A percentile compares a stretch with the other conserved stretches of the same genome.
Conservation (phyloP, 2,888 invertebrate species). For the Leistus spinibarbis region DNA sequence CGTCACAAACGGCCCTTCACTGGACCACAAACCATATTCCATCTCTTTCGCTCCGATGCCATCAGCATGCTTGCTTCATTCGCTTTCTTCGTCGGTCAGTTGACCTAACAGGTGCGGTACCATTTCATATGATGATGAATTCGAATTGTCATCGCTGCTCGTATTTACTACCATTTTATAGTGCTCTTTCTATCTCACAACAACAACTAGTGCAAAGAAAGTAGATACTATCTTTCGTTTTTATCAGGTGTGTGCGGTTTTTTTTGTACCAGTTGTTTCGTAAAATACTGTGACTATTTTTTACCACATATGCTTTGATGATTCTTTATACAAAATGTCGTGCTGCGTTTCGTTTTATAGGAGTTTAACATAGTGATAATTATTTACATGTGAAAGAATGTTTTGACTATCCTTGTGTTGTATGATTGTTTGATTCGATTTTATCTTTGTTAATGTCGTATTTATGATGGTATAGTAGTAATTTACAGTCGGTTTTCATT, state of each 20-base stretch:
- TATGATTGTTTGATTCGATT: too few relatives aligned
- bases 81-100: constrained; percentile 2
- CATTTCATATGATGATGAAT: constrained; percentile 38
- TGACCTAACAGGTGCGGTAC: constrained; percentile 39
- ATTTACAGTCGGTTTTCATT: too few relatives aligned
- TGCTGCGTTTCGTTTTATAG: constrained; percentile 22
- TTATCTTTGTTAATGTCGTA: too few relatives aligned
- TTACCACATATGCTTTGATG: neutral
- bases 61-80: too few relatives aligned
- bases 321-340: constrained; percentile 2
- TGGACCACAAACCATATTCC: constrained; percentile 16
- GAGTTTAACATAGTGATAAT: constrained; percentile 20
- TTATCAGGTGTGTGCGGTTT: neutral
- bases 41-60: constrained; percentile 1
- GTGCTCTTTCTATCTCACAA: constrained; percentile 13
- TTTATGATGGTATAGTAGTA: too few relatives aligned
- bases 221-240: constrained; percentile 27
- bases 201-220: constrained; percentile 32
- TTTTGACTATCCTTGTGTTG: constrained; percentile 15
- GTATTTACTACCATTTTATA: constrained; percentile 30
- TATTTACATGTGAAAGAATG: constrained; percentile 32
- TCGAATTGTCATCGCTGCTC: constrained; percentile 32
- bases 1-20: constrained; percentile 33
- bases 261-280: neutral
- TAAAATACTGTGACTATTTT: neutral